Evolutionary conservation across 2,797 vertebrate species (phyloP).

Genomic region (Melanotaenia parkinsoni): DNA sequence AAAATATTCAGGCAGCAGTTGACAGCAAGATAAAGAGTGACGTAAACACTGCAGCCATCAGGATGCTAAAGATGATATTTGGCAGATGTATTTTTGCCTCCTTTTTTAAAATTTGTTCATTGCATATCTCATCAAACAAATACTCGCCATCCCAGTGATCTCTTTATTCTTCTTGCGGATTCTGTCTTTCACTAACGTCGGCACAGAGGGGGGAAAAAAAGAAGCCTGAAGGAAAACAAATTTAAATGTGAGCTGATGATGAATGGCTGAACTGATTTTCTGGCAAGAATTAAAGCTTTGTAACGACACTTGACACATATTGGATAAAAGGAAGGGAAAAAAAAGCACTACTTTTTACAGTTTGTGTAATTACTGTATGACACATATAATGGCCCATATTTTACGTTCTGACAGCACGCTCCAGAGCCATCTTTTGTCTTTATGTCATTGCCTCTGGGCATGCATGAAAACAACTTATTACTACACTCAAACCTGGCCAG

Average conservation of each 20-base stretch:
- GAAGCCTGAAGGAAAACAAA: constrained; percentile 80
- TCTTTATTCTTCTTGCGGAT: constrained; percentile 70
- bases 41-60: constrained; percentile 59
- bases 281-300: constrained; percentile 80
- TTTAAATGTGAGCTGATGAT: constrained; percentile 83
- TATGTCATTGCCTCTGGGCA: constrained; percentile 77
- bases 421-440: constrained; percentile 78
- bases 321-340: constrained; percentile 78
- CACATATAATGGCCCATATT: constrained; percentile 76
- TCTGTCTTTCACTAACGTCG: constrained; percentile 66
- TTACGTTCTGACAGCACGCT: constrained; percentile 75
- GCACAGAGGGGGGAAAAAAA: constrained; percentile 53
- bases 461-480: constrained; percentile 79
- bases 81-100: constrained; percentile 65
- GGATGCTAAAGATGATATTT: constrained; percentile 66
- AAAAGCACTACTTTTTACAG: constrained; percentile 72
- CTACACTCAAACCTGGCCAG: constrained; percentile 63
- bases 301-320: constrained; percentile 81
- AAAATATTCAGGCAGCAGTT: constrained; percentile 36
- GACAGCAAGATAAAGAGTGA: constrained; percentile 68
- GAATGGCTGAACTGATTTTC: constrained; percentile 80
- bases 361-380: constrained; percentile 73
- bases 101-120: constrained; percentile 61
- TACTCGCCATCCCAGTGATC: constrained; percentile 68
- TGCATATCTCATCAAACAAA: constrained; percentile 81